Base-by-base conservation (phyloP, 2,888 invertebrate species). In the Platynereis dumerilii region DNA sequence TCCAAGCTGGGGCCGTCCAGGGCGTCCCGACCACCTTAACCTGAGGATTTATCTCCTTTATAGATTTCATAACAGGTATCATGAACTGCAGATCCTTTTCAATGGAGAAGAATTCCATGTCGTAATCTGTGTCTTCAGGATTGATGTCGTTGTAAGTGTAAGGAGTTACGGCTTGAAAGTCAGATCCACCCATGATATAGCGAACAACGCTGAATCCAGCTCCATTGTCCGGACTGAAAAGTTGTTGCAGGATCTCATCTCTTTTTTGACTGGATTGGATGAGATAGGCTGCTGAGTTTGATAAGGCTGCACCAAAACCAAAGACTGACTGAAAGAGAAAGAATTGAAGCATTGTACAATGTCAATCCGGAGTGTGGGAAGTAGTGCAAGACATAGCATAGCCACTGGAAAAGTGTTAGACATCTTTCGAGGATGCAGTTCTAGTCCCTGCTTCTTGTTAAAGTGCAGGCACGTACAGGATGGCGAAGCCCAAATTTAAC, bases 1-100 rank as follows among this genome's bases (percentile, higher is more conserved):
- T 69, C 70, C 70, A 70, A 22, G 60, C 66, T 2, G 70, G 70
- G 3, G 70, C 56, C 17, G 60, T 63, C 70, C 70, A 70, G n/a
- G 70, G 70, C 17, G 63, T 58, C 2, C 66, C 70, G 53, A 70
- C 60, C 17, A 70, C 48, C 58, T 62, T 63, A 5, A 70, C 58
- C 15, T 58, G 26, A 12, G 67, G 65, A 52, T 69, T 64, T 26
- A 60, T 58, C 3, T 24, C 42, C 34, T 45, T 7, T 22, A 70
- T 69, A 34, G 67, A 64, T 29, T 63, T 58, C 12, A 70, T 5
- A 12, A 70, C 22, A 17, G 70, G 70, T 3, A 70, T 60, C 1
- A 66, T 24, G 44, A 69, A 69, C 20, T 65, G 59, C 45, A 34
- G 27, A 56, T 70, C 70, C 27, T 64, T 62, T 7, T 44, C 63